Base-by-base conservation (phyloP, 2,113 vertebrate genomes). In the Lophura nycthemera region DNA sequence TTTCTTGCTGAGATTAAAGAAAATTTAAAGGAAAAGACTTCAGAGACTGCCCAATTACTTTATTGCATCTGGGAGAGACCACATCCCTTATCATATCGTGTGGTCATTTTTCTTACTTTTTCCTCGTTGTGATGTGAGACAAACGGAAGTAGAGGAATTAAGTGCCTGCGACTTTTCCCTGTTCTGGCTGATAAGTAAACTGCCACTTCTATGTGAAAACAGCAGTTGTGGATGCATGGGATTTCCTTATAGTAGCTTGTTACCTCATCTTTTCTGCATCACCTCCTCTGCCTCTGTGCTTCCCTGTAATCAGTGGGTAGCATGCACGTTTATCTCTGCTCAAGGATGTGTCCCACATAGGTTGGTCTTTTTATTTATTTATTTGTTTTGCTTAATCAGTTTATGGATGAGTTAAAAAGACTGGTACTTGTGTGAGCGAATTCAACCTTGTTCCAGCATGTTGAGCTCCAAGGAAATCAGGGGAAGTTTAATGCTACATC, bases 21-120 rank as follows among this genome's bases (percentile, higher is more conserved):
- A 88, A 83, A 83, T 86, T 40, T 83, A 86, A 94, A 88, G 85
- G 64, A 47, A 86, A 20, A 73, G 16, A 42, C 42, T 34, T 71
- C 24, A 64, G 76, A 78, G 65, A 63, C 73, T 90, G 38, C 57
- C 34, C 42, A 10, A 52, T 91, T 74, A 50, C 67, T 74, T 88
- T 22, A 67, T 24, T 38, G 29, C 57, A 24, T 81, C 43, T 40
- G 72, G 47, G n/a, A 63, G 86, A 86, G 47, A 88, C 52, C 43
- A 34, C 15, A 11, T 83, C 59, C 45, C 64, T 56, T 91, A 64
- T 30, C 19, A 45, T 71, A 81, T 27, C 0, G 3, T 24, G 6
- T 60, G 34, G 60, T 74, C 38, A 5, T 80, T 77, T 56, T 74
- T 40, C 11, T 42, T 29, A 6, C 3, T 22, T 47, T 38, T 88